Evolutionary conservation across 2,888 invertebrate species (phyloP).

Genomic region (Caenorhabditis plicata): DNA sequence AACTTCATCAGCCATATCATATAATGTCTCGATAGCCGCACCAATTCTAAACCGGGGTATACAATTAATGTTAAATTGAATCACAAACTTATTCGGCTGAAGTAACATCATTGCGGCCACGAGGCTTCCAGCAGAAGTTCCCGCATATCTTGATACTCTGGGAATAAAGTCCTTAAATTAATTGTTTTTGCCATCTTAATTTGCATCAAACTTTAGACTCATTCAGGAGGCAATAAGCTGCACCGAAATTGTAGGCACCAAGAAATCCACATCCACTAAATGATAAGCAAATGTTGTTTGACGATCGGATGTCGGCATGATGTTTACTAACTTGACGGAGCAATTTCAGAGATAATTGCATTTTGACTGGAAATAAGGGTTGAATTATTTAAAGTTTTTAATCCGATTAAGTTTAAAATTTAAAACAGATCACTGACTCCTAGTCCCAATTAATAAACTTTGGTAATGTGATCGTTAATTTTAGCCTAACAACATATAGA

Average conservation of each 20-base stretch:
- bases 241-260: constrained; percentile 62
- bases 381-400: too few relatives aligned
- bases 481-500: too few relatives aligned
- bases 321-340: too few relatives aligned
- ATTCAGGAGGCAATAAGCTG: constrained; percentile 50
- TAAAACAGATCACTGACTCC: too few relatives aligned
- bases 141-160: constrained; percentile 45
- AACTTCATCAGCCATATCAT: constrained; percentile 59
- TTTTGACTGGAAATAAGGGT: too few relatives aligned
- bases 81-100: constrained; percentile 47
- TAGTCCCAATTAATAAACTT: too few relatives aligned
- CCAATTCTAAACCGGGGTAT: constrained; percentile 23
- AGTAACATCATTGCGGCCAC: constrained; percentile 52
- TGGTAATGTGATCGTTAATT: too few relatives aligned
- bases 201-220: constrained; percentile 47
- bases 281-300: constrained; percentile 50
- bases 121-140: constrained; percentile 60
- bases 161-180: constrained; percentile 13
- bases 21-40: constrained; percentile 48
- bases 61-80: background rate
- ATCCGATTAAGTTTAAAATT: too few relatives aligned
- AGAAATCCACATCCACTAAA: constrained; percentile 62
- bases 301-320: too few relatives aligned
- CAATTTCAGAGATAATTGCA: too few relatives aligned
- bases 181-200: background rate